Evolutionary conservation across 2,888 invertebrate genomes (phyloP).

Genomic region (Drosophila pegasa): DNA sequence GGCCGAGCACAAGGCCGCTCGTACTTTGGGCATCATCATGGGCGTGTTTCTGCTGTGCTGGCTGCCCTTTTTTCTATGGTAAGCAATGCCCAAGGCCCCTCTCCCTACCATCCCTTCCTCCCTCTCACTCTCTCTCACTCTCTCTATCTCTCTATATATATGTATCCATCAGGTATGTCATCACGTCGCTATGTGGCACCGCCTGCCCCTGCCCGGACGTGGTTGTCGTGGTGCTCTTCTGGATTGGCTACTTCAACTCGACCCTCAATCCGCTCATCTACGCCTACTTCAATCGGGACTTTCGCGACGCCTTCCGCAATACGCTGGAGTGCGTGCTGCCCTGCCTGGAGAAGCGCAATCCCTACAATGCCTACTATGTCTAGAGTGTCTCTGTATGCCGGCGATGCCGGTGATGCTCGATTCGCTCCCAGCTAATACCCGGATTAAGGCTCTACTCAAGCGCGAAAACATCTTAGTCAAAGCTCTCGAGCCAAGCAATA

Average conservation of each 20-base stretch:
- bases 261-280: conserved; percentile 97
- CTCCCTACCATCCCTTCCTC: no score
- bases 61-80: conserved; percentile 98
- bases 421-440: conserved; percentile 36
- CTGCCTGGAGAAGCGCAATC: conserved; percentile 87
- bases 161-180: conserved; percentile 90
- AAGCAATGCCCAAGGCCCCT: conserved; percentile 55
- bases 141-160: rapidly evolving
- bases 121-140: not conserved
- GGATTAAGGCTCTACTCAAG: conserved; percentile 15
- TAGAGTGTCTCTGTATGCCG: conserved; percentile 56
- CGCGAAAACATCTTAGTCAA: conserved; percentile 33
- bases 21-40: conserved; percentile 98
- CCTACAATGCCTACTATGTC: conserved; percentile 85
- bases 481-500: conserved; percentile 73
- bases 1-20: conserved; percentile 96
- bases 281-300: conserved; percentile 98
- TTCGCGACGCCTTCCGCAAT: conserved; percentile 97
- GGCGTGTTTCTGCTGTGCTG: conserved; percentile 97
- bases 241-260: conserved; percentile 99
- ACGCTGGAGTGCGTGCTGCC: conserved; percentile 94
- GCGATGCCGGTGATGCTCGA: conserved; percentile 61
- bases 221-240: conserved; percentile 96
- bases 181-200: conserved; percentile 92
- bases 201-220: conserved; percentile 94